Evolutionary conservation across 2,113 vertebrate genomes (phyloP).

Genomic region (mouse (Mus musculus)): DNA sequence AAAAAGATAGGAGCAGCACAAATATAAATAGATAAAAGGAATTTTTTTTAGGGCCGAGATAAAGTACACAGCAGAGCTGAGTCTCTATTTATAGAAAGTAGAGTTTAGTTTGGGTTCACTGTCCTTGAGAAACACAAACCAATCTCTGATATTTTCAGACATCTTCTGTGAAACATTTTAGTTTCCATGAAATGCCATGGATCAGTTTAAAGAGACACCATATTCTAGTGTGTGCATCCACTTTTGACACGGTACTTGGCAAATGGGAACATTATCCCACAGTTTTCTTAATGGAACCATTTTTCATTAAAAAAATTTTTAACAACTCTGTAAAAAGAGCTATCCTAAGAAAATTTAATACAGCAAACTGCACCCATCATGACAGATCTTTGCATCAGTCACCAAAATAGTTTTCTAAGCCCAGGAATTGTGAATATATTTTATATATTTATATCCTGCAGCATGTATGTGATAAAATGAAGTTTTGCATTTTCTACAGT

Average conservation of each 20-base stretch:
- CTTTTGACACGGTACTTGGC: not conserved
- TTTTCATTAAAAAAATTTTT: constrained; percentile 58
- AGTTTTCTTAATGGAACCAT: not conserved
- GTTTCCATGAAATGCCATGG: not conserved
- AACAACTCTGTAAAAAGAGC: not conserved
- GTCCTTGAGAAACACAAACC: constrained; percentile 26
- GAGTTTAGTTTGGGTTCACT: constrained; percentile 50
- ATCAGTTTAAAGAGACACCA: constrained; percentile 27
- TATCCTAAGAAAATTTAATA: not conserved
- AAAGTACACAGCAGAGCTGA: constrained; percentile 55
- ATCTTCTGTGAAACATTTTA: constrained; percentile 28
- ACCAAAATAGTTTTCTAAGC: not conserved
- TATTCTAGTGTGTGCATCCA: not conserved
- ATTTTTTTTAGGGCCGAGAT: constrained; percentile 36
- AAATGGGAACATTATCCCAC: not conserved
- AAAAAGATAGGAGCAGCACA: constrained; percentile 53
- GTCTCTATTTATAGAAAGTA: constrained; percentile 59
- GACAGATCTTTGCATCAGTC: not conserved
- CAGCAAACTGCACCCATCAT: not conserved
- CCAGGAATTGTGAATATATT: not conserved
- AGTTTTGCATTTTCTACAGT: not conserved
- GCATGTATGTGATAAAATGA: not conserved
- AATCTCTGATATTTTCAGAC: constrained; percentile 11
- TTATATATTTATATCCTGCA: not conserved
- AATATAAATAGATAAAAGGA: constrained; percentile 68